These are phyloP conservation scores for Anniella stebbinsi DNA, from an alignment of 2,797 vertebrate genomes.

Conservation along the genomic window DNA sequence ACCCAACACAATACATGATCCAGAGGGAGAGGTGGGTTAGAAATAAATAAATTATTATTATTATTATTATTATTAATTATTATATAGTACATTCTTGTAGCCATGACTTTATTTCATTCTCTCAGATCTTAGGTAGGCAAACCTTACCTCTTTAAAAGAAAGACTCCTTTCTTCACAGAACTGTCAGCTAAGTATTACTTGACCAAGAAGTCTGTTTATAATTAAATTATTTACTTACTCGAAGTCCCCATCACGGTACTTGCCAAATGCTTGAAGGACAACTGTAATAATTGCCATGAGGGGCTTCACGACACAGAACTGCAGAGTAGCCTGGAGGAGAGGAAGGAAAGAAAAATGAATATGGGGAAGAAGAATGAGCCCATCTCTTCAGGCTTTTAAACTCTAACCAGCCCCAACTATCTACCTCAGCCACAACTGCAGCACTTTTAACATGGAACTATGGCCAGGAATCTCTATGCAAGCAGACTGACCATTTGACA, in stretches of 20 bases:
- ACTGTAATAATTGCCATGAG: constrained; percentile 95
- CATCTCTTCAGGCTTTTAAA: background rate
- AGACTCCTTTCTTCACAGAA: background rate
- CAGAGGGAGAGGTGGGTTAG: no score
- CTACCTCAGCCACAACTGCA: background rate
- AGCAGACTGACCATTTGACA: background rate
- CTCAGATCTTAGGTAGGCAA: background rate
- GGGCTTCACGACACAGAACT: constrained; percentile 98
- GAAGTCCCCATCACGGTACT: constrained; percentile 97
- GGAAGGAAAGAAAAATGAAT: constrained; percentile 33
- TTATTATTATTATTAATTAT: no score
- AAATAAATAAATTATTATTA: no score
- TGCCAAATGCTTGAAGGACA: constrained; percentile 94
- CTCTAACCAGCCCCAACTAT: background rate
- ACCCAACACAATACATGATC: background rate
- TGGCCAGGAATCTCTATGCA: background rate
- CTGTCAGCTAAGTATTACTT: background rate
- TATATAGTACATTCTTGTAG: background rate
- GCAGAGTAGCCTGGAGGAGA: constrained; percentile 88
- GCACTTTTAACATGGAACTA: background rate
- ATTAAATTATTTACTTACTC: constrained; percentile 83
- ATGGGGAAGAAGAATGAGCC: background rate
- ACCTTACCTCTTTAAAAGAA: background rate
- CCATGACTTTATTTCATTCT: background rate
- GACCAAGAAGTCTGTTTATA: background rate